A percentile compares a stretch with the other conserved stretches of the same genome.
These are phyloP conservation scores for Drosophila suzukii DNA, from an alignment of 1,140 invertebrate genomes.

Conservation along the genomic window DNA sequence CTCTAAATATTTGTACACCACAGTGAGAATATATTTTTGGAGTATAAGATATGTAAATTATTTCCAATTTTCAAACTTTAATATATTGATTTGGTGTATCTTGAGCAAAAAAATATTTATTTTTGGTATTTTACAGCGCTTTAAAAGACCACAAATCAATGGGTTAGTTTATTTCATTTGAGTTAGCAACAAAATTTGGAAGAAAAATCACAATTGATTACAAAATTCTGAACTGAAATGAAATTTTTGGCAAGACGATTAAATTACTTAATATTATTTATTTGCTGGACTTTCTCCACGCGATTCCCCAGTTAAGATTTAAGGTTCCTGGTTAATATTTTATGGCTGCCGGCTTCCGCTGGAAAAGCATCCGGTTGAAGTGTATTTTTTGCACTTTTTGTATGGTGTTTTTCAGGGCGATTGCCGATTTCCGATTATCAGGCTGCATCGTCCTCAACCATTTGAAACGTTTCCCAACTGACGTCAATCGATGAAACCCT, in stretches of 20 bases:
- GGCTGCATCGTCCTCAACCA: slow-evolving; percentile 3
- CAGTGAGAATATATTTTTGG: neutral
- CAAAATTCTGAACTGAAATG: too few relatives aligned
- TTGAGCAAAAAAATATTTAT: neutral
- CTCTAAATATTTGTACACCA: too few relatives aligned
- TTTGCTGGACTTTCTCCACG: neutral
- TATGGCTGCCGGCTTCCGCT: slow-evolving; percentile 23
- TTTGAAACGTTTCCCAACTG: slow-evolving; percentile 17
- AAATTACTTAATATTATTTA: neutral
- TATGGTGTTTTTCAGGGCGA: slow-evolving; percentile 2
- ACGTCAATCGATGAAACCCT: slow-evolving; percentile 22
- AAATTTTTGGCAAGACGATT: neutral
- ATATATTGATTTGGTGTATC: neutral
- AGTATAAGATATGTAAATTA: too few relatives aligned
- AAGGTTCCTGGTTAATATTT: slow-evolving; percentile 27
- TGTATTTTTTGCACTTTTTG: slow-evolving; percentile 4
- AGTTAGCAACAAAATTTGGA: too few relatives aligned
- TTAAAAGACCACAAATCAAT: neutral
- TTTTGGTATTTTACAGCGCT: neutral
- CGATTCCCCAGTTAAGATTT: slow-evolving; percentile 2
- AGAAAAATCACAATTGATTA: neutral
- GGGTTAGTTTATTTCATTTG: too few relatives aligned
- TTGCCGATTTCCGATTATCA: slow-evolving; percentile 19
- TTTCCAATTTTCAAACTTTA: neutral
- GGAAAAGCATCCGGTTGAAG: slow-evolving; percentile 8